Conservation (phyloP, 2,888 invertebrate genomes). For the Brachyptera risi region DNA sequence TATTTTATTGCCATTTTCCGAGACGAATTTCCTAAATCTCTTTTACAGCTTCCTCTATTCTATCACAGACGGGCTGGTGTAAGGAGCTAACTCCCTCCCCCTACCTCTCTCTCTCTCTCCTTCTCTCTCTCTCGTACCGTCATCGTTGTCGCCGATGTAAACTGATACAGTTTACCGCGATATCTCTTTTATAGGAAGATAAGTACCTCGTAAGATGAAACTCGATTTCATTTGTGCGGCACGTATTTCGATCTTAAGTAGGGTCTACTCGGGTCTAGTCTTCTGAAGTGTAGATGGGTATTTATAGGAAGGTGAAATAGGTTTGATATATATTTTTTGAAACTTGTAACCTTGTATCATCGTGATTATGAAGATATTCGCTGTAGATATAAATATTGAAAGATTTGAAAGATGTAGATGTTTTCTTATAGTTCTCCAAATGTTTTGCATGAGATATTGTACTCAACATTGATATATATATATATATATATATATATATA, state of each 20-base stretch:
- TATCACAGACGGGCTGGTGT: not conserved
- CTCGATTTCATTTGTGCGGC: not conserved
- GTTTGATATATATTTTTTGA: no score
- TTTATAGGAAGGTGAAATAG: no score
- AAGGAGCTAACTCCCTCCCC: not conserved
- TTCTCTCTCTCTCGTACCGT: not conserved
- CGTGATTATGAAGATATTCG: no score
- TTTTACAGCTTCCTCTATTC: conserved; percentile 27
- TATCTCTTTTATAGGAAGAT: not conserved
- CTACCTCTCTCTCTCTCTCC: no score
- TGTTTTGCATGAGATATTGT: no score
- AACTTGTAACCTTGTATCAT: no score
- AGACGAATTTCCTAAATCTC: conserved; percentile 31
- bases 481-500: no score
- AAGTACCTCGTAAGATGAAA: not conserved
- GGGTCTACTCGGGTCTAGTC: not conserved
- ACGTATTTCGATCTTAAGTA: not conserved
- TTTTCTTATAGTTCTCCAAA: no score
- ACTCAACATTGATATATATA: no score
- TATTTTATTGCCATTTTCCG: conserved; percentile 30
- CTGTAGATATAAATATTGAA: no score
- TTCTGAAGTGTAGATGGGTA: no score
- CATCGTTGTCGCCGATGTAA: not conserved
- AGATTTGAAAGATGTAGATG: no score
- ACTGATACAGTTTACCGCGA: not conserved